Evolutionary conservation across 2,113 vertebrate genomes (phyloP).

Genomic region (Phaetusa simplex): DNA sequence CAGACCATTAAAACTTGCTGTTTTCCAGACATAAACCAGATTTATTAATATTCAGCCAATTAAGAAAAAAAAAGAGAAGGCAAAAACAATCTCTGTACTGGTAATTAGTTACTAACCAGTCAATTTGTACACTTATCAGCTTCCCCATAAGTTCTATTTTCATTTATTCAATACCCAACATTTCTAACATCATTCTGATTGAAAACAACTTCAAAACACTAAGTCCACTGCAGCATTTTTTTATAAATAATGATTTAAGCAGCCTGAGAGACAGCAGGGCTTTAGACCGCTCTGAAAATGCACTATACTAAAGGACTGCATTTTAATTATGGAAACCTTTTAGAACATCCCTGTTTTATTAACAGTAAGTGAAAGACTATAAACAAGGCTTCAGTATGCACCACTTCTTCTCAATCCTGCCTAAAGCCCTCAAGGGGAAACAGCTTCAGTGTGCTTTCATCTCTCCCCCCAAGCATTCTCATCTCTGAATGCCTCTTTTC

Average conservation of each 20-base stretch:
- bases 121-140: conserved; percentile 42
- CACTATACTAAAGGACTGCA: conserved; percentile 47
- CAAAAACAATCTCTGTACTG: conserved; percentile 36
- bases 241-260: conserved; percentile 37
- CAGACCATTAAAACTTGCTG: conserved; percentile 73
- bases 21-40: conserved; percentile 73
- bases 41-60: conserved; percentile 78
- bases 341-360: conserved; percentile 66
- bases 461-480: conserved; percentile 28
- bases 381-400: conserved; percentile 60
- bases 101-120: conserved; percentile 75
- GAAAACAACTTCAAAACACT: conserved; percentile 25
- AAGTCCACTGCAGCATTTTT: conserved; percentile 1
- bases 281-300: conserved; percentile 36
- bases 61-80: conserved; percentile 22
- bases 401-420: conserved; percentile 48
- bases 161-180: conserved; percentile 27
- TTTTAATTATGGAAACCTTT: conserved; percentile 70
- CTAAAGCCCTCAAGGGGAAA: conserved; percentile 45
- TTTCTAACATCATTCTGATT: conserved; percentile 26
- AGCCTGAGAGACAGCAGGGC: conserved; percentile 17
- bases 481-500: conserved; percentile 55
- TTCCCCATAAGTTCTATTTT: conserved; percentile 38
- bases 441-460: conserved; percentile 36
- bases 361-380: conserved; percentile 65